Conservation (phyloP, 2,113 vertebrate genomes). For the Empidonax alnorum region DNA sequence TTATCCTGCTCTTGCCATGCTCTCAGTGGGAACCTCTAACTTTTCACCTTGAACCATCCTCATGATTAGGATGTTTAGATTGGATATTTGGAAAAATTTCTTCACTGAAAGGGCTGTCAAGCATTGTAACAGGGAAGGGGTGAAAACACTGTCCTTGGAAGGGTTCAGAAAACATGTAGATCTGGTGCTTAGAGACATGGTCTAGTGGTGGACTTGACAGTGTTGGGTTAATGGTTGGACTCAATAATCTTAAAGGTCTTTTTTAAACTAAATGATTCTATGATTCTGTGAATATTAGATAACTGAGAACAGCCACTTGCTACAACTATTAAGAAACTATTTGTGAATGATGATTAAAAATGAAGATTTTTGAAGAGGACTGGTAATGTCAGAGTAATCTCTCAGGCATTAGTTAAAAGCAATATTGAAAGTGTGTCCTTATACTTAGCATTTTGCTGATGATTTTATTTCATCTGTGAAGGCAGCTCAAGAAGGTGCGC, state of each 20-base stretch:
- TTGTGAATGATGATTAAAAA: neutral
- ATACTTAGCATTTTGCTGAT: neutral
- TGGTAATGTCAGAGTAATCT: neutral
- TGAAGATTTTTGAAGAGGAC: neutral
- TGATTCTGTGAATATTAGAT: neutral
- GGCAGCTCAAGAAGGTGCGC: neutral
- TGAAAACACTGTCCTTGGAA: neutral
- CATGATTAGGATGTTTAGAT: neutral
- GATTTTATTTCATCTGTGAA: neutral
- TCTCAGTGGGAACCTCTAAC: neutral
- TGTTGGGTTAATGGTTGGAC: neutral
- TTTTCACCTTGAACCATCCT: neutral
- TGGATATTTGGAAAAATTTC: neutral
- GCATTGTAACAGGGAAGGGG: neutral
- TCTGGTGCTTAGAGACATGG: neutral
- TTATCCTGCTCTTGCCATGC: neutral
- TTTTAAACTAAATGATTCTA: neutral
- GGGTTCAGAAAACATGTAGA: neutral
- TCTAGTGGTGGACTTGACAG: neutral
- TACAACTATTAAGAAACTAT: neutral
- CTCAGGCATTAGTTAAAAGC: rapidly evolving
- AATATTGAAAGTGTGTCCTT: neutral
- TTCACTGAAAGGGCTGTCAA: neutral
- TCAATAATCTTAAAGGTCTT: neutral
- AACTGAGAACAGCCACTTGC: neutral